Conservation (phyloP, 1,140 invertebrate genomes). For the Pararge aegeria region DNA sequence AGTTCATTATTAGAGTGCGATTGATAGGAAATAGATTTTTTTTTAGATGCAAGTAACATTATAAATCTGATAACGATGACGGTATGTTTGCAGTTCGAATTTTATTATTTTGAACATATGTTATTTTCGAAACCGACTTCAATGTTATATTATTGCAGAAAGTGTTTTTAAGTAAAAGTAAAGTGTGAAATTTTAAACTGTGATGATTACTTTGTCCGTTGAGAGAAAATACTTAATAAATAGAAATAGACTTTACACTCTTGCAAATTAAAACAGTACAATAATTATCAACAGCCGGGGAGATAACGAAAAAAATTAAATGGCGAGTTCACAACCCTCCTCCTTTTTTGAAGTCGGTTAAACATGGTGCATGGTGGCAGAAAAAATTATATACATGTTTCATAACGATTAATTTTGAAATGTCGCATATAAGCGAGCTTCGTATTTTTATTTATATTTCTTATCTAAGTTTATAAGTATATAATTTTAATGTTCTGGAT, state of each 20-base stretch:
- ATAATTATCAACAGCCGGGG: too few relatives aligned
- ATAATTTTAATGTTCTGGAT: slow-evolving; percentile 27
- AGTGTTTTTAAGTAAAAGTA: too few relatives aligned
- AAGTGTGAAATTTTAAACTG: too few relatives aligned
- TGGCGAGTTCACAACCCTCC: too few relatives aligned
- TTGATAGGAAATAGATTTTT: slow-evolving; percentile 3
- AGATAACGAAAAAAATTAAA: too few relatives aligned
- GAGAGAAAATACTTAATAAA: too few relatives aligned
- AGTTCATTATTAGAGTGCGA: slow-evolving; percentile 11
- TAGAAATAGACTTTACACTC: too few relatives aligned
- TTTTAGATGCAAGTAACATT: slow-evolving; percentile 12
- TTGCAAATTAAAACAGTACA: too few relatives aligned
- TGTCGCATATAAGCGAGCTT: slow-evolving; percentile 21
- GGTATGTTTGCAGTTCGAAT: too few relatives aligned
- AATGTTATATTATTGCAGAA: too few relatives aligned
- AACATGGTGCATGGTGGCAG: slow-evolving; percentile 35
- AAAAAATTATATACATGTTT: slow-evolving; percentile 5
- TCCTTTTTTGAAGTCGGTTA: slow-evolving; percentile 7
- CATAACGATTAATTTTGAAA: slow-evolving; percentile 10
- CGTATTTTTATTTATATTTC: slow-evolving; percentile 21
- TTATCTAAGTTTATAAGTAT: slow-evolving; percentile 11
- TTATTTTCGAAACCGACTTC: neutral
- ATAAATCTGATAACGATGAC: slow-evolving; percentile 2
- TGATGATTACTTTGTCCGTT: too few relatives aligned
- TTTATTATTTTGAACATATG: too few relatives aligned